These are phyloP conservation scores for Astur gentilis DNA, from an alignment of 2,113 vertebrate species.

Conservation along the genomic window DNA sequence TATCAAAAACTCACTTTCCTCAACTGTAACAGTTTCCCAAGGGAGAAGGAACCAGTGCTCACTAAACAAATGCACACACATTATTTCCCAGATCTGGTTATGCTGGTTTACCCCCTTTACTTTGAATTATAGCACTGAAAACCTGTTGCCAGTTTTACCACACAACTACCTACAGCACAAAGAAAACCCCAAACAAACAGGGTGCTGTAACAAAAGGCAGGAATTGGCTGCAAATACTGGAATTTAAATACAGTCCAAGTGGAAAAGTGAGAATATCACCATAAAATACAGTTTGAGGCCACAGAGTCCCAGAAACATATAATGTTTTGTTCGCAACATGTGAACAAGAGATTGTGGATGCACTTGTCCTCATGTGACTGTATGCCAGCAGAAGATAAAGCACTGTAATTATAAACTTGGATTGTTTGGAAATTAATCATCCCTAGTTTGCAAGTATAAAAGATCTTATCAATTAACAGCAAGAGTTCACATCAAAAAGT, in stretches of 20 bases:
- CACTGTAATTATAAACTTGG: neutral
- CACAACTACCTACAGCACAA: neutral
- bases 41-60: neutral
- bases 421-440: neutral
- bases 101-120: neutral
- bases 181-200: neutral
- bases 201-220: neutral
- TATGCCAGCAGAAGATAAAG: neutral
- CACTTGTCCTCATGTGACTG: accelerated
- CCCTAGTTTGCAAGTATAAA: neutral
- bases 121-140: neutral
- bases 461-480: neutral
- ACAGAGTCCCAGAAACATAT: neutral
- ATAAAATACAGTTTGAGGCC: neutral
- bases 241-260: neutral
- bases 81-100: neutral
- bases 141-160: neutral
- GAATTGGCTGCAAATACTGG: neutral
- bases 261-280: neutral
- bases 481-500: neutral
- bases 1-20: neutral
- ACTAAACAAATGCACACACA: neutral
- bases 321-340: neutral
- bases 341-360: neutral
- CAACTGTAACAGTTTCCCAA: neutral